These are phyloP conservation scores for Conopomorpha cramerella DNA, from an alignment of 1,140 invertebrate genomes.

Conservation along the genomic window DNA sequence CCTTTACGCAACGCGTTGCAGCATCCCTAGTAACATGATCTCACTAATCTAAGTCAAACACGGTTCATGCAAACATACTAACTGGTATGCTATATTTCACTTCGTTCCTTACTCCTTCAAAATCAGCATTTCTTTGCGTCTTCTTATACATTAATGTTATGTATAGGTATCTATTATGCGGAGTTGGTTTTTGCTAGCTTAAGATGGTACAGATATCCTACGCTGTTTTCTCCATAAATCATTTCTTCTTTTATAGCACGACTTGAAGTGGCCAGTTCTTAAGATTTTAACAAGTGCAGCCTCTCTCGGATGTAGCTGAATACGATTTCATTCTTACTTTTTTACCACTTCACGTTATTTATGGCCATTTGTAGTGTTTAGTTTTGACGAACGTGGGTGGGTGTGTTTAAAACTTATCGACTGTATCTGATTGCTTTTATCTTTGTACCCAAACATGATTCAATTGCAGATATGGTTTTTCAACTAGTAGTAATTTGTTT, in stretches of 20 bases:
- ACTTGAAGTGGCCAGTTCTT: neutral
- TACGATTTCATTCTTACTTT: neutral
- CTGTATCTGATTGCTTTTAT: neutral
- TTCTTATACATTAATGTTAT: neutral
- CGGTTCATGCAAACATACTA: conserved; percentile 8
- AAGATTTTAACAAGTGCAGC: neutral
- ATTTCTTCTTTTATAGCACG: conserved; percentile 3
- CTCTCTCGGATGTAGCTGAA: neutral
- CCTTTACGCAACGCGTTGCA: conserved; percentile 24
- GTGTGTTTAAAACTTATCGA: neutral
- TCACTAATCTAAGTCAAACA: conserved; percentile 14
- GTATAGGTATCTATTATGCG: neutral
- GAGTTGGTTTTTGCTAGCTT: neutral
- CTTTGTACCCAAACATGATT: neutral
- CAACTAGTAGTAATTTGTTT: no score
- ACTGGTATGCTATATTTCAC: conserved; percentile 4
- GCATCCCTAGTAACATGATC: conserved; percentile 14
- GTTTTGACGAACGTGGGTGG: neutral
- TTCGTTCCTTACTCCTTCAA: neutral
- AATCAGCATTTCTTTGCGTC: neutral
- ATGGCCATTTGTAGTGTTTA: neutral
- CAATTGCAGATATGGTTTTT: neutral
- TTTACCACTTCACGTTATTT: neutral
- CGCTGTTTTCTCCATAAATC: conserved; percentile 13
- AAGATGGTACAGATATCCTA: neutral